A percentile compares a stretch with the other conserved stretches of the same genome.
These are phyloP conservation scores for Orussus abietinus DNA, from an alignment of 1,140 invertebrate species.

Conservation along the genomic window DNA sequence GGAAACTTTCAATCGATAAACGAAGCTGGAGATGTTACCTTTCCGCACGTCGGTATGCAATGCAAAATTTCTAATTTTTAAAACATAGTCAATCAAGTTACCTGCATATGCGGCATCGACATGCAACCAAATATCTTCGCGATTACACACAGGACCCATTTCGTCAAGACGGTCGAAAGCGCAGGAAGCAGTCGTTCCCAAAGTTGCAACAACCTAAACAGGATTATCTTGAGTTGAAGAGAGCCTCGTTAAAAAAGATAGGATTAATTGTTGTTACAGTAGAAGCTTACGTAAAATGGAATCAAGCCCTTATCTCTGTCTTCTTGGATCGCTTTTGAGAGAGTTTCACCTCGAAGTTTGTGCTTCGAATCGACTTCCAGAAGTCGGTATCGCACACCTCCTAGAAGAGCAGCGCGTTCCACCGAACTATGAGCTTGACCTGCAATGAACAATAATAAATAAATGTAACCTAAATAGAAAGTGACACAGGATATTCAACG, in stretches of 20 bases:
- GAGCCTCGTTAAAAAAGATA: too few species aligned
- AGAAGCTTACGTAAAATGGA: slow-evolving; percentile 77
- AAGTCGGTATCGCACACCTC: slow-evolving; percentile 78
- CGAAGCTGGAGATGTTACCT: too few species aligned
- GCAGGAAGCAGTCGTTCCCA: slow-evolving; percentile 88
- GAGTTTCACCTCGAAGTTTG: slow-evolving; percentile 73
- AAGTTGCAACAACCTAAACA: slow-evolving; percentile 75
- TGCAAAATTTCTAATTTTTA: too few species aligned
- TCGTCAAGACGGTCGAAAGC: slow-evolving; percentile 87
- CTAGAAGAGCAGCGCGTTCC: slow-evolving; percentile 85
- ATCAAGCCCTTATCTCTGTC: slow-evolving; percentile 80
- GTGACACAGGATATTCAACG: too few species aligned
- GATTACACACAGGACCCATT: slow-evolving; percentile 75
- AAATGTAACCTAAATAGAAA: too few species aligned
- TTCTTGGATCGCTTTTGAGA: slow-evolving; percentile 78
- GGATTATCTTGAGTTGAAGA: too few species aligned
- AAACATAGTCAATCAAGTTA: too few species aligned
- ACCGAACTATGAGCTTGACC: slow-evolving; percentile 93
- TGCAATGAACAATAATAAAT: slow-evolving; percentile 49
- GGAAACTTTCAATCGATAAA: too few species aligned
- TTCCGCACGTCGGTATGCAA: too few species aligned
- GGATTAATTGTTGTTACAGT: too few species aligned
- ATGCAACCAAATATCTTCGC: slow-evolving; percentile 82
- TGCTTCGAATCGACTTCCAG: slow-evolving; percentile 77
- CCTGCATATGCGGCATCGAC: slow-evolving; percentile 93